Evolutionary conservation across 2,113 vertebrate genomes (phyloP).

Genomic region (Brachionichthys hirsutus): DNA sequence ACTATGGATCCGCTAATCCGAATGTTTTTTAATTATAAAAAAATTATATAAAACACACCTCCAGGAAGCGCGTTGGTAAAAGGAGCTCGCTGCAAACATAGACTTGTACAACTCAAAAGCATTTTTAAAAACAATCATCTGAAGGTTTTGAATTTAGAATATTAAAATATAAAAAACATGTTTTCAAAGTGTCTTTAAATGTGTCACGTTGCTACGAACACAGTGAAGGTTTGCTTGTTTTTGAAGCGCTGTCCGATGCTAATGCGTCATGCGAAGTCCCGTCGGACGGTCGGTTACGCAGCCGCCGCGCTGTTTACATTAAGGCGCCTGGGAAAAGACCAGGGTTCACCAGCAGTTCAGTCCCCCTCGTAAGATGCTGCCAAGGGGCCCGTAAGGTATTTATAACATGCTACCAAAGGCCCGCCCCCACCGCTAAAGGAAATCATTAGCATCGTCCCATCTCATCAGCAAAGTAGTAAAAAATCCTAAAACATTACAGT

Average conservation of each 20-base stretch:
- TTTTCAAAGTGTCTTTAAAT: too few species aligned
- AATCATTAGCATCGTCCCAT: conserved; percentile 65
- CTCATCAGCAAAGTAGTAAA: too few species aligned
- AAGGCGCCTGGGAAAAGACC: conserved; percentile 47
- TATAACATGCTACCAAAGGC: conserved; percentile 52
- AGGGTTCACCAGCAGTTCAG: conserved; percentile 57
- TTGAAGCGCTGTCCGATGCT: neutral
- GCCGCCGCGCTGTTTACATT: conserved; percentile 41
- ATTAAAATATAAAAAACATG: too few species aligned
- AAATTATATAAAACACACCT: too few species aligned
- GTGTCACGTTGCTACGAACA: neutral
- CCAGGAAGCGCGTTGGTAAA: too few species aligned
- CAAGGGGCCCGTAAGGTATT: conserved; percentile 52
- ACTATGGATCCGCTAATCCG: too few species aligned
- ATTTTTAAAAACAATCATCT: too few species aligned
- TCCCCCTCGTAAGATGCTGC: conserved; percentile 56
- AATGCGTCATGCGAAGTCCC: conserved; percentile 22
- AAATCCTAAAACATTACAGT: too few species aligned
- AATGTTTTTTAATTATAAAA: too few species aligned
- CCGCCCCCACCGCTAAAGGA: conserved; percentile 58
- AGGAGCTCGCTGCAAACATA: too few species aligned
- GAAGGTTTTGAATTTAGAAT: too few species aligned
- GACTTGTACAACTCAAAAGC: too few species aligned
- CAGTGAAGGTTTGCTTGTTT: conserved; percentile 1
- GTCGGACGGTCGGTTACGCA: conserved; percentile 26